phyloP scores from a whole-genome alignment of 2,888 invertebrate species.

The Reticulitermes lucifugus region DNA sequence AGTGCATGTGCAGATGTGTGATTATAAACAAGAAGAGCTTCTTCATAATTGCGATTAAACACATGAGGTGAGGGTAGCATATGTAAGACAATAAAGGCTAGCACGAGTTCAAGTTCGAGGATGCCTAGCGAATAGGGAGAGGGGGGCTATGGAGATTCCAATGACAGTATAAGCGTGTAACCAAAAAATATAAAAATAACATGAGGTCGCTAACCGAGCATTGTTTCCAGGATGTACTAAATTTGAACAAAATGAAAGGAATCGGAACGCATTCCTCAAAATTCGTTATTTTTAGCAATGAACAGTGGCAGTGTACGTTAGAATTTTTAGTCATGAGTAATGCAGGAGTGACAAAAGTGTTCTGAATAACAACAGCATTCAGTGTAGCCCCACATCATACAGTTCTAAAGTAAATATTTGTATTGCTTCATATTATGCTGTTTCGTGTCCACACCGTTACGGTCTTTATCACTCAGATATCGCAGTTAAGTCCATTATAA shows the following conservation, averaged over 20 bases:
- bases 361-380: not conserved
- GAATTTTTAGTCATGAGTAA: not conserved
- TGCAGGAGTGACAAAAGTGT: not conserved
- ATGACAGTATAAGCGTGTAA: constrained; percentile 36
- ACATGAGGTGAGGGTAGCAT: not conserved
- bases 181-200: constrained; percentile 18
- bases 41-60: not conserved
- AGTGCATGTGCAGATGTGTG: not conserved
- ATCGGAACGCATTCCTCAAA: too few relatives aligned
- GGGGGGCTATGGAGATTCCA: constrained; percentile 24
- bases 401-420: too few relatives aligned
- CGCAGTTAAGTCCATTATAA: not conserved
- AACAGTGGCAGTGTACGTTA: too few relatives aligned
- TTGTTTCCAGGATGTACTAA: not conserved
- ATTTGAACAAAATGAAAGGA: not conserved
- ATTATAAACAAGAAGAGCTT: not conserved
- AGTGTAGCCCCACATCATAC: not conserved
- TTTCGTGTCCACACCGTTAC: not conserved
- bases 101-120: constrained; percentile 16
- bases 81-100: not conserved
- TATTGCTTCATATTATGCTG: too few relatives aligned
- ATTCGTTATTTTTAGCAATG: too few relatives aligned
- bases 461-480: not conserved
- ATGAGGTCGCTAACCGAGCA: constrained; percentile 5
- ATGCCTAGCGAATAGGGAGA: not conserved